A percentile compares a stretch with the other conserved stretches of the same genome.
These are phyloP conservation scores for Fragum sueziense DNA, from an alignment of 2,888 invertebrate genomes.

Conservation along the genomic window DNA sequence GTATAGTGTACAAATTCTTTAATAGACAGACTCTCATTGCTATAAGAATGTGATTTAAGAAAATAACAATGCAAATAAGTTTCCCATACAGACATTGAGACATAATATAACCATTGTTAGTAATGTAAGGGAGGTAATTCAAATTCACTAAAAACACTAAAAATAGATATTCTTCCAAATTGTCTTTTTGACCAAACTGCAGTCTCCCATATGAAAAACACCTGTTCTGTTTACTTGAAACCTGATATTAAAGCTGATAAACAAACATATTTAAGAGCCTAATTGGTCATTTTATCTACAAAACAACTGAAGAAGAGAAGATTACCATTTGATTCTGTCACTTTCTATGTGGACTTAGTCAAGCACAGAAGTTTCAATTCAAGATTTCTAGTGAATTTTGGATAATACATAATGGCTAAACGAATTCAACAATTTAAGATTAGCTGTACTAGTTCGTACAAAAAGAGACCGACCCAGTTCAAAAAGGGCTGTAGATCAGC, in stretches of 20 bases:
- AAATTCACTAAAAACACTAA: too few relatives aligned
- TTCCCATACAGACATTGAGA: too few relatives aligned
- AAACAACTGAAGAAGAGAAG: background rate
- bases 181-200: background rate
- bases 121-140: too few relatives aligned
- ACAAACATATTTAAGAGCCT: conserved; percentile 5
- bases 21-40: too few relatives aligned
- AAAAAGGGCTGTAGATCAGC: background rate
- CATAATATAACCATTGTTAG: too few relatives aligned
- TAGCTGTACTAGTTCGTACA: background rate
- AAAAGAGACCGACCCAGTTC: background rate
- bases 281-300: conserved; percentile 15
- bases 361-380: background rate
- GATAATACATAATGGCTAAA: background rate
- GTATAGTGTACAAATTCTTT: too few relatives aligned
- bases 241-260: conserved; percentile 5
- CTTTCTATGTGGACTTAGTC: background rate
- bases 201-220: background rate
- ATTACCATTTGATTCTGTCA: background rate
- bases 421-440: background rate
- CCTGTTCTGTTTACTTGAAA: background rate
- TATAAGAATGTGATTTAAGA: too few relatives aligned
- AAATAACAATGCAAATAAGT: too few relatives aligned
- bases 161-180: too few relatives aligned
- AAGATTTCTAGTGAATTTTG: background rate